These are phyloP conservation scores for Himantopus leucocephalus DNA, from an alignment of 2,113 vertebrate genomes.

Conservation along the genomic window DNA sequence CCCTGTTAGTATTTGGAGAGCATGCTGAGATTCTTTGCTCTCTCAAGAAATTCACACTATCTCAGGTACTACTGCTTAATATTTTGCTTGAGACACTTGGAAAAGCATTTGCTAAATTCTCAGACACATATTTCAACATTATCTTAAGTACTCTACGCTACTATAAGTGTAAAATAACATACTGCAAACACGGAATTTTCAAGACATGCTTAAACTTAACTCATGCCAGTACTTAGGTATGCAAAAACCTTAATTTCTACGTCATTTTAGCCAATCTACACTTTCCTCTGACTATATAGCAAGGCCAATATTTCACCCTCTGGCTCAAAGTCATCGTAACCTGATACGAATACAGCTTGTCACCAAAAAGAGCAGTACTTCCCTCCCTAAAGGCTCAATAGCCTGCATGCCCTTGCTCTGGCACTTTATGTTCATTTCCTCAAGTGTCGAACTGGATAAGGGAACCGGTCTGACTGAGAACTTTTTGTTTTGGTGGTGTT, in stretches of 20 bases:
- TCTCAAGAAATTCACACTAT: background rate
- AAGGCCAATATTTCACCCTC: background rate
- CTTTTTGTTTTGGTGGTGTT: background rate
- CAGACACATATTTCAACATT: background rate
- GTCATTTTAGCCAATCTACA: background rate
- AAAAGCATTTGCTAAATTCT: slow-evolving; percentile 5
- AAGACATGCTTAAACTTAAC: background rate
- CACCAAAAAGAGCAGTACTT: background rate
- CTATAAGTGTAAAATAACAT: background rate
- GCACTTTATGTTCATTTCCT: background rate
- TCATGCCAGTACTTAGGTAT: background rate
- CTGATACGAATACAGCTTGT: background rate
- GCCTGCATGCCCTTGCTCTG: background rate
- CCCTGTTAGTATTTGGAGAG: background rate
- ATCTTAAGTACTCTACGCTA: background rate
- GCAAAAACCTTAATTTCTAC: slow-evolving; percentile 3
- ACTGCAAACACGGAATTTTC: background rate
- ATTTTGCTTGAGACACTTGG: background rate
- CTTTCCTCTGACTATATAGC: background rate
- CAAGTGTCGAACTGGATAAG: background rate
- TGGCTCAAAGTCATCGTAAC: background rate
- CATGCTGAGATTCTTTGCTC: background rate
- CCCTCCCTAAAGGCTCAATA: background rate
- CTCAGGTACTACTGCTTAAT: background rate
- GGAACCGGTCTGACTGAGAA: background rate